phyloP scores from a whole-genome alignment of 2,888 invertebrate species.

The Dioctria linearis region DNA sequence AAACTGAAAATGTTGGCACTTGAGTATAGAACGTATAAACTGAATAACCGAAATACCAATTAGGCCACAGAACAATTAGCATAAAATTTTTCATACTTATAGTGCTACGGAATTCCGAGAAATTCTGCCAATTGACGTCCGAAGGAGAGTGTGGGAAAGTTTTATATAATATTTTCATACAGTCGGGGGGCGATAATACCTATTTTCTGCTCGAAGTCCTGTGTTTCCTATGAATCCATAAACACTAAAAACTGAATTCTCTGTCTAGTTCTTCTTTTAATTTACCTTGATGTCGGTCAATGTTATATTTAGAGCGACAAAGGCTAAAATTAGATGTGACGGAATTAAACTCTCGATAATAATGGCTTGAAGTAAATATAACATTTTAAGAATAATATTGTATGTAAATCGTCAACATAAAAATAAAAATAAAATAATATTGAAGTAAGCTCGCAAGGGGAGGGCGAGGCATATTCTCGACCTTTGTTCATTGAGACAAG shows the following conservation, averaged over 20 bases:
- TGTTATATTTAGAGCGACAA: constrained; percentile 13
- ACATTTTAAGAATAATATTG: constrained; percentile 25
- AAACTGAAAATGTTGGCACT: not conserved
- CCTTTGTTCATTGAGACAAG: constrained; percentile 12
- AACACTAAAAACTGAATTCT: not conserved
- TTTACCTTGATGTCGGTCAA: constrained; percentile 49
- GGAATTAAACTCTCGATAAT: constrained; percentile 35
- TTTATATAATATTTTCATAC: constrained; percentile 11
- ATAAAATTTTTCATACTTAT: constrained; percentile 12
- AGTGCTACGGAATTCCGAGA: constrained; percentile 7
- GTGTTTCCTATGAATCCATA: not conserved
- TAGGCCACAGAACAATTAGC: constrained; percentile 25
- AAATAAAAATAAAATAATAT: no score
- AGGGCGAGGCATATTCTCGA: constrained; percentile 1
- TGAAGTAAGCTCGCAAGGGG: no score
- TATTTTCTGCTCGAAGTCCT: not conserved
- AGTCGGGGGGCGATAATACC: not conserved
- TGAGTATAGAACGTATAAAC: not conserved
- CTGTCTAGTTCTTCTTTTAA: not conserved
- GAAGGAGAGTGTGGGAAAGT: constrained; percentile 30
- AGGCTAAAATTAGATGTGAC: constrained; percentile 34
- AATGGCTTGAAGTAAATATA: constrained; percentile 35
- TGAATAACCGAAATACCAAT: constrained; percentile 29
- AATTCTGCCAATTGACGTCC: constrained; percentile 34
- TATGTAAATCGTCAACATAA: not conserved